Base-by-base conservation (phyloP, 2,797 vertebrate species). In the Darevskia nairensis region DNA sequence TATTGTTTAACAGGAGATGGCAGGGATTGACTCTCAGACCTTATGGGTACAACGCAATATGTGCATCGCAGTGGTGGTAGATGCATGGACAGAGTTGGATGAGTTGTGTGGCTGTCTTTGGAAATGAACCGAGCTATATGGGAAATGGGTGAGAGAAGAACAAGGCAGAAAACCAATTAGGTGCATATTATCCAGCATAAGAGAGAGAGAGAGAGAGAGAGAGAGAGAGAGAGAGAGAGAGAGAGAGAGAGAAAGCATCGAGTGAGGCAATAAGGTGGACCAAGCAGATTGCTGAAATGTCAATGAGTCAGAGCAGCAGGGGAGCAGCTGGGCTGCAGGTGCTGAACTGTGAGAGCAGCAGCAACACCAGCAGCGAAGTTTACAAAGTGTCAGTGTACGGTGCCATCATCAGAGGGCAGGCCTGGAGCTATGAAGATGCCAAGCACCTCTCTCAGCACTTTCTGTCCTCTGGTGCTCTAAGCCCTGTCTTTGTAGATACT, bases 271-370 rank as follows among this genome's bases (percentile, higher is more conserved):
- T 82, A 93, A 87, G 87, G 90, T 95, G 93, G 94, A 91, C 8
- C 0, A 72, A 85, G 92, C 82, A 59, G 86, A 88, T 91, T 90
- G 93, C 44, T 94, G 92, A 94, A 94, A 94, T 88, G 88, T 88
- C 92, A 94, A 2, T 87, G 92, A 95, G 89, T 83, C 87, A 90
- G 41, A 29, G 0, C 86, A 29, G 90, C 74, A 89, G 91, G 89
- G 82, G 94, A 85, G 90, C 92, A 94, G 93, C 92, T 95, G 92
- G 91, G 66, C 66, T 87, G 90, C 94, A 95, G 94, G 93, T 94
- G 92, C 88, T 88, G 93, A 94, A 92, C 87, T 88, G 85, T 41
- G 89, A 93, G 75, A 93, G 3, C 92, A 90, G 84, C 88, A 86
- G 84, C 90, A 94, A 90, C 89, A 84, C 85, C 84, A 89, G 80